Base-by-base conservation (phyloP, 2,113 vertebrate genomes). In the Sturnira hondurensis region DNA sequence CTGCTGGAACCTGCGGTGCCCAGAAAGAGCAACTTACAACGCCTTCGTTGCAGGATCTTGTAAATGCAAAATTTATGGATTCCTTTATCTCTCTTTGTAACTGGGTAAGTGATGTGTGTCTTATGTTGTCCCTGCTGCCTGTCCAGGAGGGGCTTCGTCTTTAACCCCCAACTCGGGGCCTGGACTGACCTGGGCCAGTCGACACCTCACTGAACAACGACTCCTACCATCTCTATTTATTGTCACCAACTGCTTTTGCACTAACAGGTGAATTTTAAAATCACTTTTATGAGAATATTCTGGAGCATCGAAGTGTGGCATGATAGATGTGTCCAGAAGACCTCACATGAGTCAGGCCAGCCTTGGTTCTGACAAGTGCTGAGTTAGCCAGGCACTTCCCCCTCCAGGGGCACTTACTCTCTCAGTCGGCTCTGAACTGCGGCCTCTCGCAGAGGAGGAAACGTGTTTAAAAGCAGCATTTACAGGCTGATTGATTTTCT, bases 51-150 rank as follows among this genome's bases (percentile, higher is more conserved):
- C 99, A 99, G 99, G 99, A 99, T 98, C 99, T 99, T 99, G 99
- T 99, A 99, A 99, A 99, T 99, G 99, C 98, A 99, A 99, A 99
- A 99, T 99, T 99, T 99, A 99, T 99, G 99, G 99, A 99, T 99
- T 99, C 99, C 99, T 99, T 99, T 99, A 99, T 99, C 98, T 99
- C 98, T 98, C 99, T 99, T 99, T 99, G 99, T 98, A 99, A 99
- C 99, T 98, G 99, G 99, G 98, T 98, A 98, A 99, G 99, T 99
- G 99, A 99, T 99, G 99, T 99, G 99, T 99, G 99, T 99, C 99
- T 97, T 33, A 86, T 17, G 20, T 92, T 65, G 41, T 43, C 43
- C 96, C 76, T 50, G 41, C 28, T 24, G 31, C 3, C 4, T 45
- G 5, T 31, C 6, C 17, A 11, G 14, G 41, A 22, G 52, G 38